Evolutionary conservation across 2,888 invertebrate species (phyloP), one percentile per base, ranked within the genome.

Genomic region (Dasysyrphus tricinctus): DNA sequence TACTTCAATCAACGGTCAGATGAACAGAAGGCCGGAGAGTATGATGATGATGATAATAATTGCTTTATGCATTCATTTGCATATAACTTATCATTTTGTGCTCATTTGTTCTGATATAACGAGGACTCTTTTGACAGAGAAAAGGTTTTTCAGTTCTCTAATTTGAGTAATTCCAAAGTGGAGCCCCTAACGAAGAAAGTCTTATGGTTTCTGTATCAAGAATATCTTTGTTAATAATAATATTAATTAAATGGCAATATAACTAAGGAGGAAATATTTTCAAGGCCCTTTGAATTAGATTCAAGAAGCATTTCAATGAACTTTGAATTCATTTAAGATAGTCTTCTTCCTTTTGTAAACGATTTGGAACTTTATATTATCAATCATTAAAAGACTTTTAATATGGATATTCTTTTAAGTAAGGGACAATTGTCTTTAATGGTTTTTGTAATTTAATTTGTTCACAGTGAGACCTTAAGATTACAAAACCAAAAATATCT

Each of bases 1-100:
- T 44, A n/a, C 65, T 76, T 67, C 1, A 65, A 3, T 67, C 51
- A 54, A 37, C 65, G 65, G 75, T 67, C 44, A 76, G 65, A 65
- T 75, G 54, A 56, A 65, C 56, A 63, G 37, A 44, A 54, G 39
- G 3, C 67, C 29, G 16, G 19, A 44, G 19, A 24, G 16, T 34
- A 67, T 49, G 34, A 54, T 63, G 19, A 59, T 59, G 34, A 14
- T 59, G 49, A 59, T 47, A 63, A 75, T 75, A 75, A 75, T 76
- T 65, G 65, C 47, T 47, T 56, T 44, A 65, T 76, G 47, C 75
- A 65, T 63, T 75, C 75, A 76, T 76, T 76, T 76, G 65, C 75
- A 75, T 75, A 57, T 67, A 37, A 65, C 75, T 76, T 65, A 54
- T 47, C 9, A 14, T 34, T 54, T 56, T 76, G 54, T 67, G 65